These are phyloP conservation scores for Drosophila mauritiana DNA, from an alignment of 1,140 invertebrate genomes.

Conservation along the genomic window DNA sequence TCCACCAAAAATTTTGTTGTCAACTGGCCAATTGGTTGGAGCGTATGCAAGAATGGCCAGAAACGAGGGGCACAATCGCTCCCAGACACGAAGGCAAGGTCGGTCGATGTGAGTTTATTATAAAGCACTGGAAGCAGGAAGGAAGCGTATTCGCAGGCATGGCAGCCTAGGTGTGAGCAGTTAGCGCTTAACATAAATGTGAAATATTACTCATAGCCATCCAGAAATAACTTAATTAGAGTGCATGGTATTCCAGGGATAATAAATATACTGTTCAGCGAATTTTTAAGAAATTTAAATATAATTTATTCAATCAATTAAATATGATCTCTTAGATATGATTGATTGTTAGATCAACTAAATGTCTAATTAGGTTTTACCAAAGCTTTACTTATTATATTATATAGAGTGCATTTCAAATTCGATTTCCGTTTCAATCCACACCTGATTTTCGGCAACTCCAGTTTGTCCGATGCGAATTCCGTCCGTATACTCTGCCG, in stretches of 20 bases:
- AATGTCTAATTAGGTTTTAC: too few relatives aligned
- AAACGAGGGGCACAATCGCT: conserved; percentile 9
- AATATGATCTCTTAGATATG: too few relatives aligned
- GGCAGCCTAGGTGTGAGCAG: conserved; percentile 1
- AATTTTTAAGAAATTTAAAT: neutral
- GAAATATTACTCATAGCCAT: conserved; percentile 1
- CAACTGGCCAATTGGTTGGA: conserved; percentile 73
- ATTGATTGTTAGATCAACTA: too few relatives aligned
- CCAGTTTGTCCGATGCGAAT: conserved; percentile 21
- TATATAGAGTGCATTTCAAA: conserved; percentile 7
- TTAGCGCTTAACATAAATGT: conserved; percentile 17
- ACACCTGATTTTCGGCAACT: conserved; percentile 11
- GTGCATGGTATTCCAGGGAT: neutral
- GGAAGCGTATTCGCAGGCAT: conserved; percentile 31
- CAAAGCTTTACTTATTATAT: too few relatives aligned
- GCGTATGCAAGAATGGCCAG: neutral
- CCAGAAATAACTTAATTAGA: neutral
- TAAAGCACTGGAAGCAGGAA: conserved; percentile 27
- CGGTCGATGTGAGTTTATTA: conserved; percentile 71
- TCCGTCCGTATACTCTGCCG: conserved; percentile 34
- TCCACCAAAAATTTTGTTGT: conserved; percentile 82
- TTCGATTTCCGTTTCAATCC: neutral
- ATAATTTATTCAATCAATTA: too few relatives aligned
- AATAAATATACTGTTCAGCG: too few relatives aligned
- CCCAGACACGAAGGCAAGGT: conserved; percentile 57